Evolutionary conservation across 30 jellyfish, hydroid and myxozoan species (phyloP).

Genomic region (Cassiopea andromeda): DNA sequence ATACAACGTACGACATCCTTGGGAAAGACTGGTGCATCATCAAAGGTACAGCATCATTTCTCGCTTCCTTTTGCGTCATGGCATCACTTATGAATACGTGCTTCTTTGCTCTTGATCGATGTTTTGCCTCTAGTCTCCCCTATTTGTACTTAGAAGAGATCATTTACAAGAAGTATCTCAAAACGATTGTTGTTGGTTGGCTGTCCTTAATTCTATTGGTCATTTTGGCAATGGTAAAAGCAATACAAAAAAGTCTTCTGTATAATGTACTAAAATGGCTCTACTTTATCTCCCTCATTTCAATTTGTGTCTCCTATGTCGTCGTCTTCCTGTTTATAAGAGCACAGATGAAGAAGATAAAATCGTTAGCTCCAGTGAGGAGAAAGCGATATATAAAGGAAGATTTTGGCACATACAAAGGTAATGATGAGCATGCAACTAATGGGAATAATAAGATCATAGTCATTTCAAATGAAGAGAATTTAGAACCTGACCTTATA

Average conservation of each 20-base stretch:
- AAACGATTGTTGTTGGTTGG: slow-evolving; percentile 7
- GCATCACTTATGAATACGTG: slow-evolving; percentile 23
- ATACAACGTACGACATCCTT: not conserved
- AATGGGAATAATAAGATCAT: not conserved
- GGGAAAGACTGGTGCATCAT: slow-evolving; percentile 18
- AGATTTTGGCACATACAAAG: not conserved
- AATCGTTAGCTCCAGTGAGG: not conserved
- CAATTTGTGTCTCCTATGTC: not conserved
- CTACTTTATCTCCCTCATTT: not conserved
- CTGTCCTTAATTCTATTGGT: not conserved
- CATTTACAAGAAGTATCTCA: slow-evolving; percentile 27
- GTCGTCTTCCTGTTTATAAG: not conserved
- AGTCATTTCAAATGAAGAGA: not conserved
- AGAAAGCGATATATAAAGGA: not conserved
- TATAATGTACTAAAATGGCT: not conserved
- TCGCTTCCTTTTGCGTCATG: slow-evolving; percentile 33
- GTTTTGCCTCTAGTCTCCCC: slow-evolving; percentile 42
- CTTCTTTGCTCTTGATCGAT: slow-evolving; percentile 51
- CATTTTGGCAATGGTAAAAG: not conserved
- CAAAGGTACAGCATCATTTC: not conserved
- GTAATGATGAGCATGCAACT: not conserved
- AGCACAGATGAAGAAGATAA: slow-evolving; percentile 3
- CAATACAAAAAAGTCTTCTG: not conserved
- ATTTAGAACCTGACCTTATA: not conserved
- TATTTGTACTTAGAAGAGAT: slow-evolving; percentile 5